These are phyloP conservation scores for Chaetodon trifascialis DNA, from an alignment of 2,113 vertebrate genomes.

Conservation along the genomic window DNA sequence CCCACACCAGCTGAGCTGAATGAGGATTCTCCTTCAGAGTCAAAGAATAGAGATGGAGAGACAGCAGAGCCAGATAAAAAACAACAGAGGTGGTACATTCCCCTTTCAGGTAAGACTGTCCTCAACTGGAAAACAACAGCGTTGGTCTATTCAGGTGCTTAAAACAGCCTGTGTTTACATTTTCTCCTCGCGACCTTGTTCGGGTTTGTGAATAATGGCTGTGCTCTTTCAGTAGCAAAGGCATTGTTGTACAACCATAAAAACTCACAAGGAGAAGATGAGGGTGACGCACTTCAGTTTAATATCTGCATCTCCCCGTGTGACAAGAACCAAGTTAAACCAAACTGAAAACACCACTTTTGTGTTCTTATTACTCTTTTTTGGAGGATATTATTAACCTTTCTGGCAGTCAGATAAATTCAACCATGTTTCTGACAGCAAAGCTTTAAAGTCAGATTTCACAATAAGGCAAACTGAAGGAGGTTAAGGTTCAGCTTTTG, in stretches of 20 bases:
- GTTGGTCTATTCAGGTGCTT: background rate
- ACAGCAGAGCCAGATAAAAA: conserved; percentile 31
- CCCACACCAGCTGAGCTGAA: conserved; percentile 48
- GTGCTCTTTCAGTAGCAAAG: background rate
- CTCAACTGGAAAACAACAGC: background rate
- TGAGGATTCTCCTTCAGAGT: conserved; percentile 49
- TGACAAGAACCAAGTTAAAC: background rate
- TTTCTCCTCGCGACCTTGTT: conserved; percentile 12
- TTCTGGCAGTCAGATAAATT: background rate
- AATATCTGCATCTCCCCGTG: background rate
- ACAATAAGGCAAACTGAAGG: background rate
- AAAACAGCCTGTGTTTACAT: background rate
- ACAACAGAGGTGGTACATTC: conserved; percentile 7
- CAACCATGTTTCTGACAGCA: background rate
- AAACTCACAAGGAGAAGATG: background rate
- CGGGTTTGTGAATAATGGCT: background rate
- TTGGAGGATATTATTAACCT: background rate
- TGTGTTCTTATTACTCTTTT: background rate
- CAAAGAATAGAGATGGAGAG: conserved; percentile 40
- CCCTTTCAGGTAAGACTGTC: conserved; percentile 12
- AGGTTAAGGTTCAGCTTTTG: too few relatives aligned
- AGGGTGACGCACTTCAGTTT: background rate
- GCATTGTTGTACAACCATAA: background rate
- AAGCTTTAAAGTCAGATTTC: background rate
- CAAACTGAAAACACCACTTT: too few relatives aligned